Conservation (phyloP, 2,888 invertebrate species). For the Hipparchia sbordonii region DNA sequence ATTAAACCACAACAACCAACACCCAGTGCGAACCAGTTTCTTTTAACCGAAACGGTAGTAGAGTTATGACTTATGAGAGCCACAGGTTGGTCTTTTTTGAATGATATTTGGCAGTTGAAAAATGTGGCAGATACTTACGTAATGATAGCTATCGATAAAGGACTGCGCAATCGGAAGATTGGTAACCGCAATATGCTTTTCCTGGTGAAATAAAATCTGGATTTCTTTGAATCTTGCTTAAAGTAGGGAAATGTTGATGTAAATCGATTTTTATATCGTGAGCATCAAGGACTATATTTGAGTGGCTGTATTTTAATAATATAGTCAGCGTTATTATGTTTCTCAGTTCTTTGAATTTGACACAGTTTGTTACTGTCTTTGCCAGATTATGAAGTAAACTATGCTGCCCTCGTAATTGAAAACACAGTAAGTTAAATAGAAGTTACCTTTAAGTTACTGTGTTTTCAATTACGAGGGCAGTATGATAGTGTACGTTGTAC, state of each 20-base stretch:
- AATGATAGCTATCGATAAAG: constrained; percentile 3
- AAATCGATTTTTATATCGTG: not conserved
- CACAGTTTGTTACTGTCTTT: not conserved
- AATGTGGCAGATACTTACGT: not conserved
- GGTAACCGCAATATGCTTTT: constrained; percentile 26
- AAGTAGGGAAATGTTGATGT: not conserved
- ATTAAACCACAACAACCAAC: too few species aligned
- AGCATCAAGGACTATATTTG: not conserved
- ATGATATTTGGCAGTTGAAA: not conserved
- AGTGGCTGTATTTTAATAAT: not conserved
- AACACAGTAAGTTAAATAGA: too few species aligned
- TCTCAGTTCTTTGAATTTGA: constrained; percentile 1
- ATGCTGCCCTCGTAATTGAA: too few species aligned
- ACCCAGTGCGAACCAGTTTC: too few species aligned
- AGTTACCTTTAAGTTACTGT: too few species aligned
- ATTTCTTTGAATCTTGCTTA: constrained; percentile 8
- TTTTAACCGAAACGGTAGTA: too few species aligned
- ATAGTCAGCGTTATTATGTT: not conserved
- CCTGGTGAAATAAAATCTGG: constrained; percentile 1
- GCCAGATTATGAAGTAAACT: not conserved
- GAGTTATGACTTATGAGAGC: too few species aligned
- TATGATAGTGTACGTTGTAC: not conserved
- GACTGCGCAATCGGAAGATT: constrained; percentile 11
- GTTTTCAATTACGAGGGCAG: too few species aligned
- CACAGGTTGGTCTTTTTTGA: too few species aligned